phyloP scores from a whole-genome alignment of 2,797 vertebrate species.

The Meda fulgida region DNA sequence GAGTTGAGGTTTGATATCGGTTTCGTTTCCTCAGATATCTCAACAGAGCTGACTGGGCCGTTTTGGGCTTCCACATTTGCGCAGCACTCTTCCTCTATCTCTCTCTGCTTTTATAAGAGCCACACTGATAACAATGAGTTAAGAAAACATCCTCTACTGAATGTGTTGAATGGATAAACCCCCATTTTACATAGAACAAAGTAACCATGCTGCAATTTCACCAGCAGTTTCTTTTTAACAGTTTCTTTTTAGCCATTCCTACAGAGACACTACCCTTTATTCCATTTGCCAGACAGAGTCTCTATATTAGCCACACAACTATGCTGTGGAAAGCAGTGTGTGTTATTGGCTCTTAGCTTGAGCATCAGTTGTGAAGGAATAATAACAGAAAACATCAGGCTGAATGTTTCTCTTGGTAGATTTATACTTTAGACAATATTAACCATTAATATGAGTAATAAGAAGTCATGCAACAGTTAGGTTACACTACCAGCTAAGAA shows the following conservation, averaged over 20 bases:
- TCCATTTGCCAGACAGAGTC: background rate
- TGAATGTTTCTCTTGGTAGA: background rate
- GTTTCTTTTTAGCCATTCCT: slow-evolving; percentile 11
- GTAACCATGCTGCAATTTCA: background rate
- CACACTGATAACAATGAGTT: slow-evolving; percentile 30
- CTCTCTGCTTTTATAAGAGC: slow-evolving; percentile 9
- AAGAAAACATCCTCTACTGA: slow-evolving; percentile 41
- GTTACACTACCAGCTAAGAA: background rate
- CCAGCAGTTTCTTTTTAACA: background rate
- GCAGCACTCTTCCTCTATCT: slow-evolving; percentile 38
- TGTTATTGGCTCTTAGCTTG: background rate
- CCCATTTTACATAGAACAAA: slow-evolving; percentile 21
- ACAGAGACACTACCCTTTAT: slow-evolving; percentile 12
- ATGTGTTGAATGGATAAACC: slow-evolving; percentile 38
- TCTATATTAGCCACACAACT: slow-evolving; percentile 8
- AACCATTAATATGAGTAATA: background rate
- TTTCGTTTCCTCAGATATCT: slow-evolving; percentile 41
- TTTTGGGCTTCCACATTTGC: slow-evolving; percentile 32
- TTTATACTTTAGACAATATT: background rate
- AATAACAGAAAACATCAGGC: background rate
- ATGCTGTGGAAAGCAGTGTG: background rate
- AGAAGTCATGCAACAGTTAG: background rate
- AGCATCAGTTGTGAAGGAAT: slow-evolving; percentile 6
- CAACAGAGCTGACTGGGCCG: slow-evolving; percentile 3
- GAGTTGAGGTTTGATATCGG: slow-evolving; percentile 7